phyloP scores from a whole-genome alignment of 1,140 invertebrate species.

The Drosophila takahashii region DNA sequence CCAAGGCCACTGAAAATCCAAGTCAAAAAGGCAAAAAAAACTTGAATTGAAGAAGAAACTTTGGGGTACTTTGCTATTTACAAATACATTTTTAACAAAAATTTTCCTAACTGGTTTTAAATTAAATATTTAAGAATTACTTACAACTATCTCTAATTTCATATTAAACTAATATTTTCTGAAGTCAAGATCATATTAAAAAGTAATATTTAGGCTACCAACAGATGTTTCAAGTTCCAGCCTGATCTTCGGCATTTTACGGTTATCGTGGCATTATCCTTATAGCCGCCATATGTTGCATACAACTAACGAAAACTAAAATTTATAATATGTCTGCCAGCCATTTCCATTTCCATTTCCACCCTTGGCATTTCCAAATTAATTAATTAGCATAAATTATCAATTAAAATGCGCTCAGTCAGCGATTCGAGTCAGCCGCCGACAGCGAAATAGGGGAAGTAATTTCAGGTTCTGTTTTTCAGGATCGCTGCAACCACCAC shows the following conservation, averaged over 20 bases:
- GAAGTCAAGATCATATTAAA: too few species aligned
- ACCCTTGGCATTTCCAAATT: constrained; percentile 52
- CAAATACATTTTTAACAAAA: too few species aligned
- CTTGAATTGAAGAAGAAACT: too few species aligned
- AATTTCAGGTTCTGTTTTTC: constrained; percentile 6
- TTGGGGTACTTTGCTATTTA: too few species aligned
- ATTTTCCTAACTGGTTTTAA: too few species aligned
- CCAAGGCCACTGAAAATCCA: constrained; percentile 39
- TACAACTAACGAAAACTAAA: neutral
- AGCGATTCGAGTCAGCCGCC: constrained; percentile 24
- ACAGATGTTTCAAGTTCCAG: neutral
- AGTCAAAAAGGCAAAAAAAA: constrained; percentile 1
- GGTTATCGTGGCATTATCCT: constrained; percentile 29
- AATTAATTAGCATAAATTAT: constrained; percentile 79
- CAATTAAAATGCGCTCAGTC: constrained; percentile 67
- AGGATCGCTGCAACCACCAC: constrained; percentile 36
- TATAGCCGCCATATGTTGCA: constrained; percentile 32
- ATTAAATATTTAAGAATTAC: too few species aligned
- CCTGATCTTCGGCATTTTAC: constrained; percentile 19
- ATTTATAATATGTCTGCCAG: neutral
- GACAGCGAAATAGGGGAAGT: constrained; percentile 5
- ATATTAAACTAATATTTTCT: too few species aligned
- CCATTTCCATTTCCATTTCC: constrained; percentile 11
- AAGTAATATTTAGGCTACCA: neutral
- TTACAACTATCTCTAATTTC: too few species aligned